Evolutionary conservation across 2,888 invertebrate species (phyloP), one percentile per base, ranked within the genome.

Genomic region (Caenorhabditis sp.): DNA sequence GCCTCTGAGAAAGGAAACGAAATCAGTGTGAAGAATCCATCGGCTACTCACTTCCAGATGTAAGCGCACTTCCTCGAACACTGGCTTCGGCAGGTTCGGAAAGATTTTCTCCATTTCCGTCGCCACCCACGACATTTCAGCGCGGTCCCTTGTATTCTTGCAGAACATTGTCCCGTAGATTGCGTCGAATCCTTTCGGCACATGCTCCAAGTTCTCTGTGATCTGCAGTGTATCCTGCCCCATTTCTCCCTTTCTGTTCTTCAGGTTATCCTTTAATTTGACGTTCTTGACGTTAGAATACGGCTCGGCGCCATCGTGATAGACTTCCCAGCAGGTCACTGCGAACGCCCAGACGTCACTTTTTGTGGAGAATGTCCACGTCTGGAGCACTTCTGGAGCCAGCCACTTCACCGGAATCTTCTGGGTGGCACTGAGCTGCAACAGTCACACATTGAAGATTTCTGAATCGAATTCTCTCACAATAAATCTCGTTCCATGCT

Each of bases 351-450:
- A 74, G 8, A 65, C 52, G 32, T 74, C 74, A 17, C 48, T 61
- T 48, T 74, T 74, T 7, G 27, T 24, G 7, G 74, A 61, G 50
- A 74, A 74, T 2, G 2, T 32, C 8, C 41, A 32, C 0, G 24
- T 20, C 6, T 15, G 9, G 11, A 32, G 4, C 0, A 50, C 61
- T 27, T 74, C 74, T 17, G 74, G 74, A 32, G 74, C 48, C 6
- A 74, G 50, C 55, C 74, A 59, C 55, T 61, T 74, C 7, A 43
- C 43, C 1, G 74, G 74, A 17, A 74, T 61, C 37, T 74, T 74
- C 15, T 43, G 15, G 26, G 52, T 11, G 2, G 45, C 32, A 7
- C 11, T 13, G 2, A 66, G n/a, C 65, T 66, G 65, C 17, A 73
- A 73, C 26, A 26, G 13, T 17, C n/a, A 27, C 13, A 30, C 9